Evolutionary conservation across 2,113 vertebrate species (phyloP).

Genomic region (Romanogobio albipinnatus): DNA sequence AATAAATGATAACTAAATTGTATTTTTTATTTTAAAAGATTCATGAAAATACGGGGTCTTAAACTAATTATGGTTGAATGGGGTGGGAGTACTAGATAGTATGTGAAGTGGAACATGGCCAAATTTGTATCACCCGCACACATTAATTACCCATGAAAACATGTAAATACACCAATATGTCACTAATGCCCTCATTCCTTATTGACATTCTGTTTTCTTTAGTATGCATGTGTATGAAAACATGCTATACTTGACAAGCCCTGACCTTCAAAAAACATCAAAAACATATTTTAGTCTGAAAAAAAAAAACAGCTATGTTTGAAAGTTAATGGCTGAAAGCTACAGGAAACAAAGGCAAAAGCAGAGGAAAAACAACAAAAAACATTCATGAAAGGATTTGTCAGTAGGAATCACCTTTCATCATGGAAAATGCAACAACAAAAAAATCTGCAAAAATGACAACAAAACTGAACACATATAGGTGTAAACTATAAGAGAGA

Average conservation of each 20-base stretch:
- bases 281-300: neutral
- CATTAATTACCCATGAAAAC: neutral
- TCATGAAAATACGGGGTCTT: too few relatives aligned
- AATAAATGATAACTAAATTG: too few relatives aligned
- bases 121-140: neutral
- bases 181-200: neutral
- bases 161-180: neutral
- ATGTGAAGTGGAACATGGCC: neutral
- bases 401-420: neutral
- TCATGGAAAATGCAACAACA: neutral
- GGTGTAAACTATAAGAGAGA: neutral
- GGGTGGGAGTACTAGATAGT: neutral
- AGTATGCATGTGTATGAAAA: neutral
- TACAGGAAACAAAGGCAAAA: neutral
- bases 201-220: neutral
- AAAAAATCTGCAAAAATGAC: neutral
- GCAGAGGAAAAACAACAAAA: neutral
- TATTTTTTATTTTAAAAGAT: too few relatives aligned
- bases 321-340: slow-evolving; percentile 16
- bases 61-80: neutral
- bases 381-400: slow-evolving; percentile 4
- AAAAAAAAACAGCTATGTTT: neutral
- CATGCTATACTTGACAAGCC: neutral
- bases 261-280: neutral
- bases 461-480: neutral